Evolutionary conservation across 2,113 vertebrate genomes (phyloP).

Genomic region (Zosterops pallidus): DNA sequence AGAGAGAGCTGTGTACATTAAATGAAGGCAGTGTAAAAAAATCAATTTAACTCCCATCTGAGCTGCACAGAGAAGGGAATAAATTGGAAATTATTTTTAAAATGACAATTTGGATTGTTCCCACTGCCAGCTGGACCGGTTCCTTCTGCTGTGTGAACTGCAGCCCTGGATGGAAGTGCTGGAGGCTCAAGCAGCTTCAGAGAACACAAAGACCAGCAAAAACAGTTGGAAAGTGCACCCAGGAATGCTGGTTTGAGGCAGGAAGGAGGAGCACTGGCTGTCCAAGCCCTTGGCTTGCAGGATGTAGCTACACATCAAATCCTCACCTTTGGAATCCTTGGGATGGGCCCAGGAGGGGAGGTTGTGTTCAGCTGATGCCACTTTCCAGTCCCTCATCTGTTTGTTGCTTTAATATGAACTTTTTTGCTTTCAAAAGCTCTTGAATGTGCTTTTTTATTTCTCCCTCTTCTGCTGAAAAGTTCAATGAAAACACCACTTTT

Average conservation of each 20-base stretch:
- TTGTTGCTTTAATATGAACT: background rate
- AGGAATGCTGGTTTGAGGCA: background rate
- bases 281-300: background rate
- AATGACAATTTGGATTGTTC: constrained; percentile 12
- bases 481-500: background rate
- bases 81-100: constrained; percentile 44
- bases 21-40: constrained; percentile 28
- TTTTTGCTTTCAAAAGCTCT: background rate
- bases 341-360: background rate
- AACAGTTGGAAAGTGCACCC: background rate
- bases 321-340: background rate
- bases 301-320: background rate
- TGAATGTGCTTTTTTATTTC: background rate
- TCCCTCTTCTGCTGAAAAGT: background rate
- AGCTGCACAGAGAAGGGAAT: constrained; percentile 14
- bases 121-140: constrained; percentile 5
- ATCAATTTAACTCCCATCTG: constrained; percentile 48
- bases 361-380: background rate
- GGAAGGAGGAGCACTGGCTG: background rate
- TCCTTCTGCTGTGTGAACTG: background rate
- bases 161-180: background rate
- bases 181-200: background rate
- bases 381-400: background rate
- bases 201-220: background rate
- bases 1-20: background rate